Base-by-base conservation (phyloP, 30 jellyfish, hydroid and myxozoan genomes). In the Aurelia sp. region DNA sequence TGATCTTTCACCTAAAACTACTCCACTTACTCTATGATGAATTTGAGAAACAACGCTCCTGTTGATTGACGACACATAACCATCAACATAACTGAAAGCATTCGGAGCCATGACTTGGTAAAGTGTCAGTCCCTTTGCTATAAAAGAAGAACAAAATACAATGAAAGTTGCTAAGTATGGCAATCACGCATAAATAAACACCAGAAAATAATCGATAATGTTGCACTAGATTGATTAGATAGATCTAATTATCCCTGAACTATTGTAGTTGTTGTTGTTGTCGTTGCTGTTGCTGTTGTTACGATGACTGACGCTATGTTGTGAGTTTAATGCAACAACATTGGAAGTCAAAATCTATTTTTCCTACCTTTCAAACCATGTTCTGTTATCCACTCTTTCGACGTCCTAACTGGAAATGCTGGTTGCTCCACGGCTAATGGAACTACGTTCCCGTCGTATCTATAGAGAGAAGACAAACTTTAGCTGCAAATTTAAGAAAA, bases 21-120 rank as follows among this genome's bases (percentile, higher is more conserved):
- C 22, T 18, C 76, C 18, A 64, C 89, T 60, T 57, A 94, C 99
- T 90, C 90, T 66, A 75, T 89, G 97, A 70, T 94, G 97, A 10
- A 94, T 87, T 84, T 74, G 91, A 12, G 99, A 94, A 18, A 71
- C 83, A 48, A 94, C 94, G 31, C 85, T 76, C 63, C 89, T 89
- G 76, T 89, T 81, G 16, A 94, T 82, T 5, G 99, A 85, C 4
- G 97, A 95, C 10, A 94, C 89, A 64, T 88, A 94, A 4, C 96
- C 88, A 17, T 74, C 59, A 51, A 90, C 96, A 60, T 88, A 89
- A 13, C 95, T 90, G 80, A 70, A 94, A 3, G 97, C 97, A 74
- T 94, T 94, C 62, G 99, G 99, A 17, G 97, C 94, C 96, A 94
- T 89, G 17, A 94, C 93, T 85, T 94, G 99, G 88, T 94, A 94